Evolutionary conservation across 2,113 vertebrate genomes (phyloP).

Genomic region (Heterotilapia buettikoferi): DNA sequence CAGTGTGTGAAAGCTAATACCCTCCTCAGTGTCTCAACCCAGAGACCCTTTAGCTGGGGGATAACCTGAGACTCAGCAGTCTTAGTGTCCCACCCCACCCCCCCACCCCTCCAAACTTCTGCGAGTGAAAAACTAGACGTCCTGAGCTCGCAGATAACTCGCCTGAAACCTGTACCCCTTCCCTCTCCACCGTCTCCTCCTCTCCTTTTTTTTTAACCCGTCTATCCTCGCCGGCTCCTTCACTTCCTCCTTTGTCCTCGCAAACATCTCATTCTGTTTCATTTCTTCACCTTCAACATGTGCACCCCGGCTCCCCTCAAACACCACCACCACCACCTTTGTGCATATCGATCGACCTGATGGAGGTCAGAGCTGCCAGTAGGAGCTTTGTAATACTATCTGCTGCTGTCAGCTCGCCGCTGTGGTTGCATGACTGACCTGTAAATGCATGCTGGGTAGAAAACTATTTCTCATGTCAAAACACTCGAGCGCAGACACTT

Average conservation of each 20-base stretch:
- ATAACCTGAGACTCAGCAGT: conserved; percentile 61
- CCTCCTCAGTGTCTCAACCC: conserved; percentile 67
- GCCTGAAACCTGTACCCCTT: neutral
- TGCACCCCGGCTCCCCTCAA: neutral
- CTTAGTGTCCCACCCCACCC: neutral
- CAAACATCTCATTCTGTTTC: neutral
- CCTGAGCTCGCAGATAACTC: conserved; percentile 33
- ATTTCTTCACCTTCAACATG: neutral
- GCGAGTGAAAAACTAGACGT: conserved; percentile 48
- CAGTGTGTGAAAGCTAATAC: conserved; percentile 73
- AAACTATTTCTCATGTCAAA: conserved; percentile 41
- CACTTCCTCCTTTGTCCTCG: neutral
- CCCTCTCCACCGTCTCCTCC: neutral
- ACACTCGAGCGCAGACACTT: neutral
- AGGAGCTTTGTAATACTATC: conserved; percentile 60
- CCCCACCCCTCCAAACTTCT: conserved; percentile 15
- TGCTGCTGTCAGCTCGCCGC: conserved; percentile 48
- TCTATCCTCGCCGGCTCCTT: neutral
- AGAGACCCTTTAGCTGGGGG: conserved; percentile 61
- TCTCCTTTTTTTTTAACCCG: neutral
- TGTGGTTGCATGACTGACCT: conserved; percentile 45
- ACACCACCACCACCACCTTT: neutral
- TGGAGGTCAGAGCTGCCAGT: conserved; percentile 58
- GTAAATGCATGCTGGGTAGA: conserved; percentile 55
- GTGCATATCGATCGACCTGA: conserved; percentile 49